phyloP scores from a whole-genome alignment of 2,888 invertebrate genomes.

The Timema cristinae region DNA sequence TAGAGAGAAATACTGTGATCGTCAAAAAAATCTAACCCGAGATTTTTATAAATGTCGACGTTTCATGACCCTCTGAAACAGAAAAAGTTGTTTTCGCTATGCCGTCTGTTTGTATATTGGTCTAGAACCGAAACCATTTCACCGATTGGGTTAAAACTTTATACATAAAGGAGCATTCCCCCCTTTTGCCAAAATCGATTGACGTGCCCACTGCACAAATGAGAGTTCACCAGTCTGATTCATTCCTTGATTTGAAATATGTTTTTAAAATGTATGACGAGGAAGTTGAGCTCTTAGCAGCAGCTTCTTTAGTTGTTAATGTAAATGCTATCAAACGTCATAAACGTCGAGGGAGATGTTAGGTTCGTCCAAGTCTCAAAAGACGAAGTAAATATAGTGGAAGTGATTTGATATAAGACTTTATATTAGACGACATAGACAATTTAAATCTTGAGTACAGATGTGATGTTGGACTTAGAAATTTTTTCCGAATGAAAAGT shows the following conservation, averaged over 20 bases:
- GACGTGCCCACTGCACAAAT: background rate
- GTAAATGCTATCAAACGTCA: background rate
- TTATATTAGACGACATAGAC: slow-evolving; percentile 18
- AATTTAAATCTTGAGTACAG: slow-evolving; percentile 19
- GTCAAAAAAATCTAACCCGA: no score
- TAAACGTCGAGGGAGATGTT: background rate
- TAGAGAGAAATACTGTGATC: no score
- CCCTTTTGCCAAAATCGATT: background rate
- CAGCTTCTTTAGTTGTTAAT: background rate
- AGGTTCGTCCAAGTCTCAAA: slow-evolving; percentile 4
- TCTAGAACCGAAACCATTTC: no score
- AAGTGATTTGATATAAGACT: slow-evolving; percentile 9
- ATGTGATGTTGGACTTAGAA: background rate
- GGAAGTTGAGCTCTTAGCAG: background rate
- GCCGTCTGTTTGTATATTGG: no score
- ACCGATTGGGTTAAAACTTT: no score
- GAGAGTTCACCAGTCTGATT: background rate
- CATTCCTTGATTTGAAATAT: background rate
- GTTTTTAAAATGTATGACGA: background rate
- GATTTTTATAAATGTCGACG: no score
- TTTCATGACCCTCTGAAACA: no score
- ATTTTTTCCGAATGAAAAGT: slow-evolving; percentile 11
- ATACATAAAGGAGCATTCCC: no score
- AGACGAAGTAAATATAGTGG: background rate
- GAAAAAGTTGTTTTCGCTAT: no score